phyloP scores from a whole-genome alignment of 2,797 vertebrate species.

The Gambelia wislizenii region DNA sequence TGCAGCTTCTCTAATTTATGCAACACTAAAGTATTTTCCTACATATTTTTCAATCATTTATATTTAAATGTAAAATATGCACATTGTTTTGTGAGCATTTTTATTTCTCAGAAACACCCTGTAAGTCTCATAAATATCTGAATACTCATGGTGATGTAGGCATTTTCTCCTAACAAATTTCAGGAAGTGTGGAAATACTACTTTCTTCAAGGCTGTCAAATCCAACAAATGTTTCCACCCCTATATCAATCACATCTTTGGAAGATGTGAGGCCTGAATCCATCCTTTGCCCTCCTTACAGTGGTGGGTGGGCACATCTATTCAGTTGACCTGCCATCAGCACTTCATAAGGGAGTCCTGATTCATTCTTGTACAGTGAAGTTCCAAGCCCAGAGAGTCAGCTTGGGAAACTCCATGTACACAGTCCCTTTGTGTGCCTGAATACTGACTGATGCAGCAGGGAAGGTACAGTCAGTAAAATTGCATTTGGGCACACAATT shows the following conservation, averaged over 20 bases:
- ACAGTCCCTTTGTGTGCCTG: background rate
- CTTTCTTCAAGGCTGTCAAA: background rate
- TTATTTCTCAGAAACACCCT: too few relatives aligned
- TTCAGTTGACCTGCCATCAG: background rate
- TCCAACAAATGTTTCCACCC: background rate
- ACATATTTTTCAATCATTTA: too few relatives aligned
- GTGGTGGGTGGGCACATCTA: too few relatives aligned
- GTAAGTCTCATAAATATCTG: too few relatives aligned
- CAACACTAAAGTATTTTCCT: too few relatives aligned
- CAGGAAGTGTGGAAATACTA: background rate
- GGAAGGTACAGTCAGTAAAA: background rate
- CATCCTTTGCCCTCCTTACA: background rate
- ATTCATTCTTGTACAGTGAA: too few relatives aligned
- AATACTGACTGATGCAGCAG: background rate
- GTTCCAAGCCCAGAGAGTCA: too few relatives aligned
- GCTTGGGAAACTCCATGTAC: background rate
- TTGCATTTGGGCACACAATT: background rate
- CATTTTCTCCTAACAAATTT: background rate
- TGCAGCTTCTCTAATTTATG: too few relatives aligned
- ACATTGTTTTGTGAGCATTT: too few relatives aligned
- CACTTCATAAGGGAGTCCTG: background rate
- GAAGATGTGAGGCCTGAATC: background rate
- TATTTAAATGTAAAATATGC: too few relatives aligned
- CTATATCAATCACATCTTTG: background rate
- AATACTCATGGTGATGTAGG: background rate